These are phyloP conservation scores for Meliscaeva auricollis DNA, from an alignment of 2,888 invertebrate species.

Conservation along the genomic window DNA sequence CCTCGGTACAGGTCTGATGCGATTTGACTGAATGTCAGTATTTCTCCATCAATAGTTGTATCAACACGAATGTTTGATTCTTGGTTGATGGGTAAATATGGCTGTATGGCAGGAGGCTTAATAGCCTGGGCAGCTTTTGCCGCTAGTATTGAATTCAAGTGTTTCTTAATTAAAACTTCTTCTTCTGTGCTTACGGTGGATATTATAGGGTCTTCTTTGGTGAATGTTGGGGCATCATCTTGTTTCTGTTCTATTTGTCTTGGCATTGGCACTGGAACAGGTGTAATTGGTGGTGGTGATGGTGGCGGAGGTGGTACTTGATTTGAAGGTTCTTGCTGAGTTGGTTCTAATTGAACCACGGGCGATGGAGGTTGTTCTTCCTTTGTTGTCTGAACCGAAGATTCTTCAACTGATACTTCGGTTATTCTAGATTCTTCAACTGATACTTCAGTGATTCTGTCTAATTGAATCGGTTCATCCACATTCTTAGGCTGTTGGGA, in stretches of 20 bases:
- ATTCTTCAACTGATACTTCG: slow-evolving; percentile 3
- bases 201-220: background rate
- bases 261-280: background rate
- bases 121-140: background rate
- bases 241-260: background rate
- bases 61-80: background rate
- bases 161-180: background rate
- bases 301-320: background rate
- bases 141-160: background rate
- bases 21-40: background rate
- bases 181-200: background rate
- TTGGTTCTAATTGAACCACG: too few relatives aligned
- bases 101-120: background rate
- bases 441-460: slow-evolving; percentile 15
- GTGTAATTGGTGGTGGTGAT: background rate
- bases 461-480: slow-evolving; percentile 29
- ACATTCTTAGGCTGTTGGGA: slow-evolving; percentile 39
- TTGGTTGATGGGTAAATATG: background rate
- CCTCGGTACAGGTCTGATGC: background rate
- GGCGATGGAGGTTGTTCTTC: background rate
- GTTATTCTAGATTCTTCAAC: background rate
- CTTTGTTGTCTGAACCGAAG: background rate
- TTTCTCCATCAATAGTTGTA: background rate
- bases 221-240: background rate
- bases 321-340: background rate